These are phyloP conservation scores for Drosophila gunungcola DNA, from an alignment of 1,140 invertebrate genomes.

Conservation along the genomic window DNA sequence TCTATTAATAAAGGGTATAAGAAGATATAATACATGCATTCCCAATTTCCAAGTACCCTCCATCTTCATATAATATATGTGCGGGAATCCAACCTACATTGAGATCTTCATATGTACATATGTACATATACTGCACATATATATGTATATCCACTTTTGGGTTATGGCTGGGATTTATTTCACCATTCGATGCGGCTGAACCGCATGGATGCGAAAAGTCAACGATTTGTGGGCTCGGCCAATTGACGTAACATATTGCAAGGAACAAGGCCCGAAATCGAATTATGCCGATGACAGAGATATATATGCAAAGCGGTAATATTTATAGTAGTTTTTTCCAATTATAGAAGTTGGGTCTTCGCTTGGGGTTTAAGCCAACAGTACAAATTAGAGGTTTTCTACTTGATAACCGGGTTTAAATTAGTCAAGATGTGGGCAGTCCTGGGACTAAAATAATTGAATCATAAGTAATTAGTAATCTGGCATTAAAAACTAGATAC, in stretches of 20 bases:
- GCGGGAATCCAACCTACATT: slow-evolving; percentile 62
- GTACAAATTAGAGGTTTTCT: no score
- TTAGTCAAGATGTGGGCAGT: no score
- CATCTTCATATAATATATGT: slow-evolving; percentile 64
- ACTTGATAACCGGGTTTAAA: no score
- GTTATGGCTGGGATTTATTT: slow-evolving; percentile 42
- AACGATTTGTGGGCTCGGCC: slow-evolving; percentile 47
- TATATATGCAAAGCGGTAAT: slow-evolving; percentile 3
- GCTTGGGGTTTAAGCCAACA: no score
- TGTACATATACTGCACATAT: slow-evolving; percentile 1
- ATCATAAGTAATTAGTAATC: no score
- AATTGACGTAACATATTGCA: slow-evolving; percentile 19
- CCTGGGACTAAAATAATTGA: no score
- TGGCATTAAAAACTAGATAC: no score
- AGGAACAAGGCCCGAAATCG: slow-evolving; percentile 8
- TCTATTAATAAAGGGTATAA: neutral
- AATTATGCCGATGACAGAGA: slow-evolving; percentile 8
- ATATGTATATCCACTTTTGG: slow-evolving; percentile 6
- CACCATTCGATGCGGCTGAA: slow-evolving; percentile 18
- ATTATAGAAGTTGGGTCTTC: no score
- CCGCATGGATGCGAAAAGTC: slow-evolving; percentile 23
- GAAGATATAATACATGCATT: slow-evolving; percentile 60
- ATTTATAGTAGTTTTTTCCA: neutral
- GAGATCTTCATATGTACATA: slow-evolving; percentile 5
- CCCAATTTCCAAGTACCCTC: slow-evolving; percentile 68